Evolutionary conservation across 2,888 invertebrate genomes (phyloP), one percentile per base, ranked within the genome.

Genomic region (Argyra leucocephala): DNA sequence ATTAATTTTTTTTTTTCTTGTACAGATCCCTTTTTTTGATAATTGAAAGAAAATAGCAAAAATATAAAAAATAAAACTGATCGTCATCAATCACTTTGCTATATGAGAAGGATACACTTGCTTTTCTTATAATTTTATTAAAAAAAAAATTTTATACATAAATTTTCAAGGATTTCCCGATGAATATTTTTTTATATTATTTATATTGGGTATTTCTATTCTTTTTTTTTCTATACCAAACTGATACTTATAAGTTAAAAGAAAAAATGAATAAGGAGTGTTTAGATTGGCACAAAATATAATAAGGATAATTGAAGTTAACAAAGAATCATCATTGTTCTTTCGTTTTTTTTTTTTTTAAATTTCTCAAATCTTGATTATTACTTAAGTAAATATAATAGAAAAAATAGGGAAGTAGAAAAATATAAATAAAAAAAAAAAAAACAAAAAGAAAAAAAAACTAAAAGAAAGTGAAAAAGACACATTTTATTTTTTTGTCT

Each of bases 231-330:
- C 18, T 48, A 15, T 48, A 18, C 18, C 48, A 48, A 48, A 18
- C 48, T 48, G 48, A 48, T 48, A 5, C 48, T 48, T 48, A 48
- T 48, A 37, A 18, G 18, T 15, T 48, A n/a, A n/a, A 48, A 48
- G 15, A 48, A 48, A 48, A 48, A 3, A 48, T 10, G 10, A 48
- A 5, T 48, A 48, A 48, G 15, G 5, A 1, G 15, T 12, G 48
- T 48, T 48, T 15, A 48, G 15, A 31, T n/a, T 31, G 31, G 6
- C 10, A 31, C 31, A 48, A 48, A 48, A 12, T 48, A 15, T 48
- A 48, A 48, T 48, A 48, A 48, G 48, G 48, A 48, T 48, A 48
- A 48, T 48, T 48, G 48, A 48, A 48, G 48, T 48, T 48, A 48
- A 48, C 48, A 48, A 48, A 18, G 48, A 48, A 48, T 48, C 15